A percentile compares a stretch with the other conserved stretches of the same genome.
phyloP scores from a whole-genome alignment of 2,888 invertebrate genomes.

The Cataglyphis cursor region DNA sequence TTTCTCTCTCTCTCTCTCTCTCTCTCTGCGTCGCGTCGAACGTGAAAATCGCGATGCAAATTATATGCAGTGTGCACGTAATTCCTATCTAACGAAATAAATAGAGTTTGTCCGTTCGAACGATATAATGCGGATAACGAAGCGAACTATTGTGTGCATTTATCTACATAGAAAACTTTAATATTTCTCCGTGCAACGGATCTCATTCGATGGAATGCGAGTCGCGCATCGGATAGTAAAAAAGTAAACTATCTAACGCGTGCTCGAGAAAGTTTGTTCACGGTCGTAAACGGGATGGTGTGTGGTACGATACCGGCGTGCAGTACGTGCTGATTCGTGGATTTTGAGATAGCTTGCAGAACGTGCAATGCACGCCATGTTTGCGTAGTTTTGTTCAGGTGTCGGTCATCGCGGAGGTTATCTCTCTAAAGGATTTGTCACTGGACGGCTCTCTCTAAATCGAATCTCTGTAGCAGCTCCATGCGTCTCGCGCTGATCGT shows the following conservation, averaged over 20 bases:
- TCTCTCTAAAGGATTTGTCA: constrained; percentile 18
- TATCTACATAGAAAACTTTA: constrained; percentile 21
- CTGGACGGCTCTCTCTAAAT: neutral
- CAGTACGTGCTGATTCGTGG: constrained; percentile 54
- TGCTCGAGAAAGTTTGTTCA: constrained; percentile 27
- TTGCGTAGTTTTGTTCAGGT: constrained; percentile 54
- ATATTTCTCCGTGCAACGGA: constrained; percentile 13
- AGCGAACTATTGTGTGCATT: constrained; percentile 5
- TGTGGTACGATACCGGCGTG: neutral
- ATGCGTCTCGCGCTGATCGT: constrained; percentile 57
- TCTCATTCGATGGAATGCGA: neutral
- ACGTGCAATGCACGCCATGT: constrained; percentile 31
- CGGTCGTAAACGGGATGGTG: constrained; percentile 13
- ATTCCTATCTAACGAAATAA: constrained; percentile 11
- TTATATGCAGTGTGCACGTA: neutral
- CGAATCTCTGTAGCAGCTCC: constrained; percentile 52
- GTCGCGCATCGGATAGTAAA: constrained; percentile 7
- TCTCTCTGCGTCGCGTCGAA: neutral
- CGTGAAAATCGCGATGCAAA: neutral
- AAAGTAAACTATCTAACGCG: constrained; percentile 31
- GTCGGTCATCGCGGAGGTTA: constrained; percentile 25
- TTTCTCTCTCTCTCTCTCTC: neutral
- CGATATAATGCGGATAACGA: neutral
- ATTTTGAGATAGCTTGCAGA: constrained; percentile 54
- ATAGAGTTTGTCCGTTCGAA: constrained; percentile 14